phyloP scores from a whole-genome alignment of 1,140 invertebrate species.

The Caenorhabditis remanei region DNA sequence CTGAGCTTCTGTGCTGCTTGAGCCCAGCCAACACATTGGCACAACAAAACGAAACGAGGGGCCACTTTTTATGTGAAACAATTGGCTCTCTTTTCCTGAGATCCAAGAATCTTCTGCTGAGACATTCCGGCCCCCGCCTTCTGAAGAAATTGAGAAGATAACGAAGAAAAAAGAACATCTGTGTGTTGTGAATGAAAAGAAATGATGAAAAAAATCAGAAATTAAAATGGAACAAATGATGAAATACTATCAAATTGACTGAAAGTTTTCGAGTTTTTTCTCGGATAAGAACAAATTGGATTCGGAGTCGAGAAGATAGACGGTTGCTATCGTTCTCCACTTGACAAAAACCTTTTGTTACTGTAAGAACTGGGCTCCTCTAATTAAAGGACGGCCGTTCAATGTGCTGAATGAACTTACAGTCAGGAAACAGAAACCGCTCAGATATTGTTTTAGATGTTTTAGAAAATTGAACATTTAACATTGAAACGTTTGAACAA shows the following conservation, averaged over 20 bases:
- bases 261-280: no score
- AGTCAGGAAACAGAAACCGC: no score
- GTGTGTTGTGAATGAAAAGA: not conserved
- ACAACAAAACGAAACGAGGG: not conserved
- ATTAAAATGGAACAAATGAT: constrained; percentile 16
- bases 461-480: no score
- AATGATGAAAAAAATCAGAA: not conserved
- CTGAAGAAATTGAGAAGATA: not conserved
- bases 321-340: no score
- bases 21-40: not conserved
- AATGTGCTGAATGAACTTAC: no score
- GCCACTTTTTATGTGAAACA: constrained; percentile 54
- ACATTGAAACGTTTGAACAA: no score
- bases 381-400: no score
- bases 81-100: constrained; percentile 27
- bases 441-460: no score
- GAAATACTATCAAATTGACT: not conserved
- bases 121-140: constrained; percentile 23
- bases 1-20: not conserved
- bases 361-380: no score
- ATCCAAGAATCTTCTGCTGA: not conserved
- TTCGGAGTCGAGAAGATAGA: no score
- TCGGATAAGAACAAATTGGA: no score
- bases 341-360: no score
- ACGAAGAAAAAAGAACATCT: constrained; percentile 27